Base-by-base conservation (phyloP, 2,113 vertebrate species). In the Propithecus coquereli region DNA sequence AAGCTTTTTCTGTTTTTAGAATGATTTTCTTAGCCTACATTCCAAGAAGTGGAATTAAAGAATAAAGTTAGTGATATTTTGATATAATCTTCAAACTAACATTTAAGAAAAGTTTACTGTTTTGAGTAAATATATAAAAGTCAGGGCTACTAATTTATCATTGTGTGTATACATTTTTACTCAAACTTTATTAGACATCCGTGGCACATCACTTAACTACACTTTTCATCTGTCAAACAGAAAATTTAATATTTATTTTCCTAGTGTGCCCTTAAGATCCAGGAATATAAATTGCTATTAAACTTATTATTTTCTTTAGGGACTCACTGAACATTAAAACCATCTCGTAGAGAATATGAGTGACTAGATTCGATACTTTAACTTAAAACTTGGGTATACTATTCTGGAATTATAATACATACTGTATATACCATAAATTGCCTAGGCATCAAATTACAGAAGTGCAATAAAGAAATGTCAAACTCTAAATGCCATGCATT, bases 61-160 rank as follows among this genome's bases (percentile, higher is more conserved):
- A 95, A 63, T 94, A 34, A 85, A 88, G 25, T 88, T 45, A 77
- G 47, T 37, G 68, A 90, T 32, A 93, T 80, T 92, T 88, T 91
- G 40, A 80, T 77, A 85, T 94, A 61, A 61, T 81, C 63, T 94
- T 85, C 57, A 79, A 93, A 79, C 54, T 52, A 74, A 37, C 8
- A 7, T 37, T 70, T 84, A 84, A 92, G 45, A 80, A 82, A 95
- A 91, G 13, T 59, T 66, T 34, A 84, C 52, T 70, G 27, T 66
- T 85, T 85, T 77, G 45, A 54, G 52, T 43, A 59, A 27, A 3
- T 25, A 59, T 80, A 17, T 23, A 65, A 88, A 82, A 89, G 83
- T 86, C 18, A 43, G 27, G n/a, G 2, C 8, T 45, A 65, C 9
- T 40, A 80, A 47, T 32, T 68, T 14, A 43, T 85, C 68, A 30